Evolutionary conservation across 2,888 invertebrate genomes (phyloP), one percentile per base, ranked within the genome.

Genomic region (Epinotia ramella): DNA sequence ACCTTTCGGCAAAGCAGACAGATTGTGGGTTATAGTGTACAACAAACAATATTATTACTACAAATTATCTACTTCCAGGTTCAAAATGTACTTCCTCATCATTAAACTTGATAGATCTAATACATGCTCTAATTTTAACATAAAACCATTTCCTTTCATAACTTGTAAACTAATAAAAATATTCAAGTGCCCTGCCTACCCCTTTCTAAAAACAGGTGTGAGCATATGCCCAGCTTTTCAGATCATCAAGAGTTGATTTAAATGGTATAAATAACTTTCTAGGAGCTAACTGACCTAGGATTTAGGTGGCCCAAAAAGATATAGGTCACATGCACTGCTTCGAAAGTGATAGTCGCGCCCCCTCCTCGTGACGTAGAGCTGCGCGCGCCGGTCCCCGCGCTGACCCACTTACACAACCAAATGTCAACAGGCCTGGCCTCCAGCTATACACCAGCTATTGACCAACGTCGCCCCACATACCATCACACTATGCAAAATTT

Each of bases 361-460:
- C 68, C 68, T 40, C 68, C 59, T 20, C 68, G 82, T 92, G 91
- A 93, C 93, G 93, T 93, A 89, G 88, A 9, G 1, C 82, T 86
- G 92, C 93, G 93, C 89, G 91, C 93, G 92, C 91, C 88, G 20
- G 77, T 87, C 88, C 90, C 88, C 85, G 76, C 81, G 83, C 62
- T 93, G 93, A 94, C 94, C 94, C 82, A 94, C 86, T 87, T 93
- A 40, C 89, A 91, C 24, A 44, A 46, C 79, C 79, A 89, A 90
- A 92, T 93, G 93, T 92, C 94, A 93, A 93, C 92, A 92, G 83
- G 82, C 81, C 82, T 85, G 81, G 84, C 85, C 84, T 83, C 82
- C 81, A 82, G 84, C 80, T 78, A 80, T 78, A 80, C 82, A 81
- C 77, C 57, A 79, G 75, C 80, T 84, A 87, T 90, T 90, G 88